Conservation (phyloP, 1,140 invertebrate genomes). For the Psix sp. region DNA sequence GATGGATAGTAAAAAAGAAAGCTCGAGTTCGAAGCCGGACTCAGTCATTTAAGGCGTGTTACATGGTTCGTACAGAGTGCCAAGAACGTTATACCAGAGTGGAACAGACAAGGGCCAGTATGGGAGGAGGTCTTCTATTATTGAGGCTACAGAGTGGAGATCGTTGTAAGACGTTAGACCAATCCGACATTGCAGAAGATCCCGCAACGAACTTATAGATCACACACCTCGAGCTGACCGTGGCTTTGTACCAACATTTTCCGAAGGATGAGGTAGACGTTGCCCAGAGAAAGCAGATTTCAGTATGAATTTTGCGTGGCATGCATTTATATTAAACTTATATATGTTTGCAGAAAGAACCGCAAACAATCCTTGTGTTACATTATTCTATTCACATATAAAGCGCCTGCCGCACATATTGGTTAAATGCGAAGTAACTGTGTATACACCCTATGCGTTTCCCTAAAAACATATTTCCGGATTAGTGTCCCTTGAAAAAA, state of each 20-base stretch:
- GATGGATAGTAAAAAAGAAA: constrained; percentile 58
- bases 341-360: too few species aligned
- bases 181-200: constrained; percentile 62
- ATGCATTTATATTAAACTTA: too few species aligned
- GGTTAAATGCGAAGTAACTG: too few species aligned
- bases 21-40: constrained; percentile 55
- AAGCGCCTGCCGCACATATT: too few species aligned
- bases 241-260: constrained; percentile 52
- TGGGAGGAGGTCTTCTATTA: constrained; percentile 66
- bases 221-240: constrained; percentile 37
- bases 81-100: constrained; percentile 56
- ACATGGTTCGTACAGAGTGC: constrained; percentile 59
- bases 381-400: too few species aligned
- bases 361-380: too few species aligned
- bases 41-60: constrained; percentile 54
- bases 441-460: too few species aligned
- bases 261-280: constrained; percentile 11
- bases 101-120: constrained; percentile 44
- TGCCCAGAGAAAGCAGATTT: constrained; percentile 20
- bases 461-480: too few species aligned
- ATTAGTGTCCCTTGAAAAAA: too few species aligned
- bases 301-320: constrained; percentile 15
- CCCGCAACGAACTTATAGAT: constrained; percentile 53
- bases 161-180: constrained; percentile 68
- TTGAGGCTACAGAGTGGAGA: constrained; percentile 71